Evolutionary conservation across 64 coral and sea anemone species (phyloP).

Genomic region (Stylophora pistillata): DNA sequence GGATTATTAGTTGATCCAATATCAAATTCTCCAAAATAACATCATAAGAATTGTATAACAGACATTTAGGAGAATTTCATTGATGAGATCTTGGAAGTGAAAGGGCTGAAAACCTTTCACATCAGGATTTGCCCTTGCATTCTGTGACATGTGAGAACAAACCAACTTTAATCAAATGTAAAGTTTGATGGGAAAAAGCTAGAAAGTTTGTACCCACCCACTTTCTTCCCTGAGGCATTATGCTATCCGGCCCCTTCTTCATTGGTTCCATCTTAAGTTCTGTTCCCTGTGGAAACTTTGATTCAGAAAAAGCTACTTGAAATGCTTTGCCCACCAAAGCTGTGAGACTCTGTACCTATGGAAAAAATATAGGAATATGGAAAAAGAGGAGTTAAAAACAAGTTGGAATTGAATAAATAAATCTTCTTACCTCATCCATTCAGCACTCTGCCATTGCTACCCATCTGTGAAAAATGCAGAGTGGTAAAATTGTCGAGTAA

Average conservation of each 20-base stretch:
- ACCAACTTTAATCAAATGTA: too few species aligned
- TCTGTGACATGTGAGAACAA: too few species aligned
- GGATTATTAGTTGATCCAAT: too few species aligned
- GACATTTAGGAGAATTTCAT: too few species aligned
- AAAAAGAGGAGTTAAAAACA: not conserved
- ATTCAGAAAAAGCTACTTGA: conserved; percentile 76
- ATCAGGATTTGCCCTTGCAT: too few species aligned
- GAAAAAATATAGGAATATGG: not conserved
- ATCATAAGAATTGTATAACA: too few species aligned
- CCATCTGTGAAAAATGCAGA: too few species aligned
- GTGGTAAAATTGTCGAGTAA: not conserved
- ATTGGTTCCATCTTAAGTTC: conserved; percentile 45
- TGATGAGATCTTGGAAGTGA: not conserved
- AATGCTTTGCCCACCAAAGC: conserved; percentile 89
- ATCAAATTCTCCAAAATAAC: too few species aligned
- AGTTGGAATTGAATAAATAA: not conserved
- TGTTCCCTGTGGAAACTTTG: conserved; percentile 58
- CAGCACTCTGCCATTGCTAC: too few species aligned
- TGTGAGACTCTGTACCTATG: conserved; percentile 73
- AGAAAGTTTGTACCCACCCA: conserved; percentile 50
- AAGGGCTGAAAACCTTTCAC: not conserved
- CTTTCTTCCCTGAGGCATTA: conserved; percentile 35
- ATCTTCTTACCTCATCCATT: not conserved
- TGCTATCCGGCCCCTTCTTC: not conserved
- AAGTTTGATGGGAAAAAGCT: too few species aligned